Percentiles rank a stretch among this genome's conserved stretches.
Evolutionary conservation across 2,797 vertebrate genomes (phyloP).

Genomic region (Coregonus sp.): DNA sequence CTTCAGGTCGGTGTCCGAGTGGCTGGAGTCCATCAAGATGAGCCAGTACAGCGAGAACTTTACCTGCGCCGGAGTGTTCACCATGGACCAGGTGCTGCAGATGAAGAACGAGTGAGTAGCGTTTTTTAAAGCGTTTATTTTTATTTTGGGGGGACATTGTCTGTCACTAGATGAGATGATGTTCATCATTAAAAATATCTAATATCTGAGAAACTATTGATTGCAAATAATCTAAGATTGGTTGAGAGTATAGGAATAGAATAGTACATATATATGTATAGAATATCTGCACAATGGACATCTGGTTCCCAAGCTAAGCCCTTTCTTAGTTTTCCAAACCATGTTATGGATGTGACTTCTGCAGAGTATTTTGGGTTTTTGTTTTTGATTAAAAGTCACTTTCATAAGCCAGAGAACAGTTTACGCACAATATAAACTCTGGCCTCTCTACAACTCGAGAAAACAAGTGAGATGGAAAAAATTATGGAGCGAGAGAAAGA

Average conservation of each 20-base stretch:
- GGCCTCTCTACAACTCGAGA: slow-evolving; percentile 59
- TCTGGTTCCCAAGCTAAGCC: not conserved
- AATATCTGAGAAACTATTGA: too few relatives aligned
- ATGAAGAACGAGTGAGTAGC: slow-evolving; percentile 92
- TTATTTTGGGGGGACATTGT: not conserved
- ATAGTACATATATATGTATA: not conserved
- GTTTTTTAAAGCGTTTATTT: not conserved
- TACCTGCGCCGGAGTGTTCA: slow-evolving; percentile 81
- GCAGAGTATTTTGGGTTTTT: slow-evolving; percentile 28
- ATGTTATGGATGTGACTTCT: slow-evolving; percentile 17
- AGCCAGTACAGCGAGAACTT: slow-evolving; percentile 95
- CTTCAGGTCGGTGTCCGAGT: slow-evolving; percentile 90
- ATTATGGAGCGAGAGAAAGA: not conserved
- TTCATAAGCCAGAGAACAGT: slow-evolving; percentile 51
- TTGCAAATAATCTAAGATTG: not conserved
- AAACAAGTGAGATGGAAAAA: slow-evolving; percentile 68
- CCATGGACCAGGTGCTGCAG: slow-evolving; percentile 93
- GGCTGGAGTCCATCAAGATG: slow-evolving; percentile 98
- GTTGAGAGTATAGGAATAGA: not conserved
- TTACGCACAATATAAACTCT: slow-evolving; percentile 50
- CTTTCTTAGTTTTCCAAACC: not conserved
- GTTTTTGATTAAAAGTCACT: slow-evolving; percentile 35
- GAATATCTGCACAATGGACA: not conserved
- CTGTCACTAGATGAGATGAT: not conserved
- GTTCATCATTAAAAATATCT: not conserved